Percentiles rank a stretch among this genome's conserved stretches.
Conservation (phyloP, 2,797 vertebrate species). For the Myotis planiceps region DNA sequence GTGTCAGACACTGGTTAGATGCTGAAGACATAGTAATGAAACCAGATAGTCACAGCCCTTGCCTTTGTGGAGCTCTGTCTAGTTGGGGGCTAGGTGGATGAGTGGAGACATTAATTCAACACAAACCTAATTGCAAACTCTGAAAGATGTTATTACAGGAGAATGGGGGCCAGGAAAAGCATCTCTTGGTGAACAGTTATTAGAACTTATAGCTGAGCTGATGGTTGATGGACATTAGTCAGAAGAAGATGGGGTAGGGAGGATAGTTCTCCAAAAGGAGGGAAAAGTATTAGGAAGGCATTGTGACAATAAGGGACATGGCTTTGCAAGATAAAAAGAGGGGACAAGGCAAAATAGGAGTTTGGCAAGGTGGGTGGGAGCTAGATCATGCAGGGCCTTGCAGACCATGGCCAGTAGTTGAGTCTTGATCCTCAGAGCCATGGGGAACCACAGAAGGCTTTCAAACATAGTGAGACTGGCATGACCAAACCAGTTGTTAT, state of each 20-base stretch:
- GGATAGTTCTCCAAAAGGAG: not conserved
- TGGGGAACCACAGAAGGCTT: not conserved
- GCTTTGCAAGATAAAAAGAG: not conserved
- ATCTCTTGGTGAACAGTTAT: not conserved
- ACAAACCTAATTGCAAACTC: not conserved
- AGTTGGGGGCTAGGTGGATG: not conserved
- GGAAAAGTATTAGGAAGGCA: not conserved
- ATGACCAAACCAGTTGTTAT: not conserved
- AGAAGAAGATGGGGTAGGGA: not conserved
- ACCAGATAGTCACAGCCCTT: not conserved
- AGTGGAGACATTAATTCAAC: not conserved
- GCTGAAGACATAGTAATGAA: slow-evolving; percentile 30
- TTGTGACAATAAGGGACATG: not conserved
- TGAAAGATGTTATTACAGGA: not conserved
- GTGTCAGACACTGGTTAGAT: not conserved
- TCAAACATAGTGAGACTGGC: not conserved
- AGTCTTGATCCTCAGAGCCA: not conserved
- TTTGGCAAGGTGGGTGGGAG: not conserved
- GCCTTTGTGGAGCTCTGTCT: not conserved
- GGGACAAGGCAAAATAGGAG: not conserved
- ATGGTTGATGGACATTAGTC: not conserved
- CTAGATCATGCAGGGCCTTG: not conserved
- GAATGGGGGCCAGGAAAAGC: not conserved
- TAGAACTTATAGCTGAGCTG: slow-evolving; percentile 24
- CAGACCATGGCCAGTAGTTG: not conserved